Evolutionary conservation across 2,797 vertebrate species (phyloP), one percentile per base, ranked within the genome.

Genomic region (Nyctalus aviator): DNA sequence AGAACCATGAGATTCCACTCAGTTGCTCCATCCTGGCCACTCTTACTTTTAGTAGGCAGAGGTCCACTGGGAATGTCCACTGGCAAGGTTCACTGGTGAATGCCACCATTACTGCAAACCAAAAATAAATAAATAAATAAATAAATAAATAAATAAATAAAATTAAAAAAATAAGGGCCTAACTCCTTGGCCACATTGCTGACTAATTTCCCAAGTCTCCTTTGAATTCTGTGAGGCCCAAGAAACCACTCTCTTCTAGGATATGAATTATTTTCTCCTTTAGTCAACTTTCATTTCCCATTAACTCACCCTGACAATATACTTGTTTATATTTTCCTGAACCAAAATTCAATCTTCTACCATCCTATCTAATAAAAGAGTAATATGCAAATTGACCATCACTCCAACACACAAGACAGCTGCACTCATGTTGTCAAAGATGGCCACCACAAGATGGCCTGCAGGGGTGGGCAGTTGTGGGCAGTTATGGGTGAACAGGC

Each of bases 21-120:
- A 30, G 5, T 6, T 27, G 5, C 23, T 37, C 17, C 21, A 6
- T 23, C 44, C 6, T 32, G 9, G 5, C 30, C 0, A 21, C n/a
- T 46, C 23, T 53, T 32, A n/a, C 25, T 55, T 25, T 10, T 18
- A 27, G 25, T 18, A 57, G 2, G 3, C 48, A 69, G 1, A 53
- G 10, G 18, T 14, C 41, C 53, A n/a, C 18, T 18, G 50, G 41
- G 27, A 62, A 62, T 27, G 23, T 13, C 41, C 62, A 41, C 13
- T 8, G 64, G 37, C 20, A 44, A 62, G 9, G 23, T 10, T 44
- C 62, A 41, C 20, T 18, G 37, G 23, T 32, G 27, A 79, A 37
- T 9, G 17, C 5, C 2, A n/a, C 55, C 4, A 0, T 25, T 44
- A 37, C 27, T 15, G 12, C 3, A 78, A 15, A 46, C 32, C 32